Evolutionary conservation across 2,797 vertebrate species (phyloP).

Genomic region (Platyrinchus mystaceus): DNA sequence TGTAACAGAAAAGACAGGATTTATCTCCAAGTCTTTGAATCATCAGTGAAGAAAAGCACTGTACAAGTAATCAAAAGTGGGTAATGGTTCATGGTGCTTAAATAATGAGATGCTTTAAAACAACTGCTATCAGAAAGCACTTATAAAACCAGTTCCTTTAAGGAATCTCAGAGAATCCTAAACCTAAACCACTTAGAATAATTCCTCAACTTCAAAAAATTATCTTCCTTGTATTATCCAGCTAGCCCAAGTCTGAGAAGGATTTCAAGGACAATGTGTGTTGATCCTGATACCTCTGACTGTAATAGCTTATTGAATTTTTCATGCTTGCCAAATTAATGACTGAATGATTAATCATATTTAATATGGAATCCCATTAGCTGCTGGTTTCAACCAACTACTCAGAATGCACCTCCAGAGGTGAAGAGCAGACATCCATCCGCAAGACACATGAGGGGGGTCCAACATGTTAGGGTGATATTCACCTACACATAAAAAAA

Average conservation of each 20-base stretch:
- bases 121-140: not conserved
- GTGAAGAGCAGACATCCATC: not conserved
- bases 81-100: not conserved
- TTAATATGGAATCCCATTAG: slow-evolving; percentile 1
- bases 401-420: not conserved
- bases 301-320: not conserved
- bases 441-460: not conserved
- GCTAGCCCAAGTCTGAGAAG: not conserved
- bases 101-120: slow-evolving; percentile 6
- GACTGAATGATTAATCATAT: slow-evolving; percentile 19
- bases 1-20: not conserved
- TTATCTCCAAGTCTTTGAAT: not conserved
- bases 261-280: slow-evolving; percentile 18
- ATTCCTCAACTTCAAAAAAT: not conserved
- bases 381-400: not conserved
- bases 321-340: slow-evolving; percentile 16
- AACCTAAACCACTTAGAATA: not conserved
- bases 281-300: slow-evolving; percentile 2
- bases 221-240: not conserved
- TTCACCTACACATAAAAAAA: not conserved
- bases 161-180: not conserved
- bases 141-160: not conserved
- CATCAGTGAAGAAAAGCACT: not conserved
- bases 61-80: not conserved
- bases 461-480: not conserved